phyloP scores from a whole-genome alignment of 2,797 vertebrate species.

The Spatula clypeata region DNA sequence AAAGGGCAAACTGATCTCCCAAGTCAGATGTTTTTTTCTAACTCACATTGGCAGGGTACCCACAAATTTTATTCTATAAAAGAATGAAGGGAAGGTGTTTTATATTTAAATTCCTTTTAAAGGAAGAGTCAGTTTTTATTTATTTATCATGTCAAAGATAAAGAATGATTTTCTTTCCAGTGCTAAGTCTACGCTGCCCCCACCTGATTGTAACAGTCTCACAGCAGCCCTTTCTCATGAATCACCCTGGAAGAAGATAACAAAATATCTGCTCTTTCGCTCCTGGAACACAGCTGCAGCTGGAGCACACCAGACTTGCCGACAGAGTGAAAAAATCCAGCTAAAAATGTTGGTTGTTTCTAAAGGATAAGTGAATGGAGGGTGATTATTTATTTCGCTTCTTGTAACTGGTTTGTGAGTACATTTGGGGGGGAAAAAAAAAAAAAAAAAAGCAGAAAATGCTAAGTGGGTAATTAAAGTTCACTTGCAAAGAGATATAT shows the following conservation, averaged over 20 bases:
- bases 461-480: constrained; percentile 51
- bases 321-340: neutral
- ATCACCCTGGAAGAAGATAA: neutral
- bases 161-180: neutral
- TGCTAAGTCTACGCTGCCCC: neutral
- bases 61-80: neutral
- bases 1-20: neutral
- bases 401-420: constrained; percentile 31
- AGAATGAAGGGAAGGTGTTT: neutral
- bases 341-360: neutral
- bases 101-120: neutral
- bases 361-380: neutral
- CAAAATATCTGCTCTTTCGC: neutral
- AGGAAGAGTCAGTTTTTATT: neutral
- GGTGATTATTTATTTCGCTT: constrained; percentile 41
- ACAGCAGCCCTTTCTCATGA: neutral
- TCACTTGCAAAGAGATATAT: neutral
- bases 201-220: neutral
- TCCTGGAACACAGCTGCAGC: neutral
- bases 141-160: neutral
- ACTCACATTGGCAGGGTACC: neutral
- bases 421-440: neutral
- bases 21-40: neutral
- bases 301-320: neutral
- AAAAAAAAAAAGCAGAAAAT: constrained; percentile 10